Evolutionary conservation across 2,888 invertebrate species (phyloP), one percentile per base, ranked within the genome.

Genomic region (Nymphalis polychloros): DNA sequence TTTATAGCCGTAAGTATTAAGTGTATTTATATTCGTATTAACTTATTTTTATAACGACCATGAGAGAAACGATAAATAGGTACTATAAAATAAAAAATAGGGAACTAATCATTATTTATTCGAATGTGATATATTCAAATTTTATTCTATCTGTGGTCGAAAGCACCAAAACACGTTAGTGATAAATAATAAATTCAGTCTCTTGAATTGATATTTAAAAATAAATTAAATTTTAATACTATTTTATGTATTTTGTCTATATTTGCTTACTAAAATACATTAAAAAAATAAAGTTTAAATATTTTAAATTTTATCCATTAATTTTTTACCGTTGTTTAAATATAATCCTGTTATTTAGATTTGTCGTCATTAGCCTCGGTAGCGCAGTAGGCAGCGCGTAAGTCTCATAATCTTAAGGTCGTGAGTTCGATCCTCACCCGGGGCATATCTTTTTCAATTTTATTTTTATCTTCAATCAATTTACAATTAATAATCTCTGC

Each of bases 341-440:
- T 71, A 7, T 64, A 50, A 46, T 53, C 35, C 46, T 52, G 59
- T 64, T 67, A 67, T 71, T 70, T 41, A 27, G 1, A 0, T 3
- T 0, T 0, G 0, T 8, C 5, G 0, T 2, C 31, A 68, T 0
- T 46, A 20, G 95, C 95, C 95, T 95, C 95, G 95, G 95, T 95
- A 94, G 96, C 96, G 96, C 96, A 96, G 96, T 95, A 95, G 96
- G 96, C 94, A 96, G 96, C 96, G 96, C 96, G 96, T 96, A 95
- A 96, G 96, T 96, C 96, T 96, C 96, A 96, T 96, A 96, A 96
- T 96, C 96, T 96, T 95, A 97, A 97, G 97, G 96, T 96, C 97
- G 96, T 97, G 96, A 97, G 97, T 97, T 97, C 97, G 96, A 97
- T 96, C 96, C 96, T 96, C 96, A 96, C 96, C 95, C 95, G 96